These are phyloP conservation scores for Papilio polytes DNA, from an alignment of 1,140 invertebrate species.

Conservation along the genomic window DNA sequence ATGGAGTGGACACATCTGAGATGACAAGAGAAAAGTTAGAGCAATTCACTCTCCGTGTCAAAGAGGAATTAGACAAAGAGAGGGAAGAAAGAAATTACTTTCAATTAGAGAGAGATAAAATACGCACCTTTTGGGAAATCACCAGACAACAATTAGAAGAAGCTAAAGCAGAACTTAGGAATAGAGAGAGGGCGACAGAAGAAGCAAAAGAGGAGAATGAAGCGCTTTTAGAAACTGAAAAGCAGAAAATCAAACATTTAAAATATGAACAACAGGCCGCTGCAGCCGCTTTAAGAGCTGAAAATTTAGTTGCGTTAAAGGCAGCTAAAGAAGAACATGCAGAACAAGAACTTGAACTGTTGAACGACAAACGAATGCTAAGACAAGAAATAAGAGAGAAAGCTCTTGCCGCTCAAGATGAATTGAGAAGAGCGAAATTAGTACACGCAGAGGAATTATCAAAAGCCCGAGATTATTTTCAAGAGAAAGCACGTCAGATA, in stretches of 20 bases:
- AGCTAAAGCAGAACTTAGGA: conserved; percentile 89
- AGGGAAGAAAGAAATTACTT: conserved; percentile 98
- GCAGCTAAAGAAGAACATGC: conserved; percentile 85
- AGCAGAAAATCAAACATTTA: conserved; percentile 96
- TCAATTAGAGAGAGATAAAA: conserved; percentile 97
- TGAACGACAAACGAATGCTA: conserved; percentile 91
- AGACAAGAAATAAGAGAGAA: conserved; percentile 90
- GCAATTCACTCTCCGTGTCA: conserved; percentile 93
- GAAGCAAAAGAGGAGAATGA: conserved; percentile 94
- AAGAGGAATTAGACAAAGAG: conserved; percentile 96
- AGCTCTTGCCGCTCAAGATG: conserved; percentile 86
- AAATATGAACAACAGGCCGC: conserved; percentile 96
- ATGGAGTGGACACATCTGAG: conserved; percentile 95
- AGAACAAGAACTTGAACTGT: conserved; percentile 89
- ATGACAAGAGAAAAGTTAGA: conserved; percentile 97
- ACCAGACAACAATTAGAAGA: conserved; percentile 93
- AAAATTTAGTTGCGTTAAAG: conserved; percentile 77
- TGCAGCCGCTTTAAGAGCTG: conserved; percentile 88
- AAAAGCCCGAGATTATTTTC: conserved; percentile 88
- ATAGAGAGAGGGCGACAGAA: conserved; percentile 95
- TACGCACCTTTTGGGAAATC: conserved; percentile 96
- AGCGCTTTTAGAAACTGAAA: conserved; percentile 93
- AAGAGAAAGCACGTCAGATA: conserved; percentile 90
- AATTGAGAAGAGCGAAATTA: conserved; percentile 72
- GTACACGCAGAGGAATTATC: conserved; percentile 86